Evolutionary conservation across 2,888 invertebrate genomes (phyloP), one percentile per base, ranked within the genome.

Genomic region (Dasypogon diadema): DNA sequence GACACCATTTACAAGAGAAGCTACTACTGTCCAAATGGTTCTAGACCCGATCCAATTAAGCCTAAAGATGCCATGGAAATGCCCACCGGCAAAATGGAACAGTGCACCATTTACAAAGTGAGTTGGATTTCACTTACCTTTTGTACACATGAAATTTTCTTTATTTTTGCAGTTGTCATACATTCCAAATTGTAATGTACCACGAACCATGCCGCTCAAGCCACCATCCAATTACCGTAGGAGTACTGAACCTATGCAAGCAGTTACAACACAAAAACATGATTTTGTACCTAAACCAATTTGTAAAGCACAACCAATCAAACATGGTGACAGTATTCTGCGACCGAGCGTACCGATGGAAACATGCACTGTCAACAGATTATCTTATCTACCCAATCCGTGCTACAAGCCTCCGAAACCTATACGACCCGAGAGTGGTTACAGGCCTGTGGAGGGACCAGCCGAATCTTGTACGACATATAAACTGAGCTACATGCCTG

Each of bases 211-310:
- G 42, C 84, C 90, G 1, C 89, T 91, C 79, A 86, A 89, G 0
- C 91, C 91, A 76, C 88, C 89, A 83, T 90, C 90, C 83, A 90
- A 90, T 82, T 87, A 90, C 16, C n/a, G n/a, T 2, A 87, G 89
- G 81, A 90, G 91, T 0, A 89, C 89, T 73, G 89, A 89, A 0
- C 92, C 92, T n/a, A 90, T 93, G 88, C 91, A 92, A 84, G 90
- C 90, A 78, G 85, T 91, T 77, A 93, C 93, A 1, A 93, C 92
- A 0, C 90, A 92, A 79, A 91, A 92, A 48, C 92, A 92, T 82
- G 92, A 93, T 86, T 93, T 87, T 81, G 90, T 91, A 30, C 89
- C 90, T 0, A 92, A 91, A 81, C 90, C 90, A 0, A 87, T 87
- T 77, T 87, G 80, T 18, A 82, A 81, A 1, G 82, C 84, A 12